phyloP scores from a whole-genome alignment of 2,797 vertebrate genomes.

The Emys orbicularis region DNA sequence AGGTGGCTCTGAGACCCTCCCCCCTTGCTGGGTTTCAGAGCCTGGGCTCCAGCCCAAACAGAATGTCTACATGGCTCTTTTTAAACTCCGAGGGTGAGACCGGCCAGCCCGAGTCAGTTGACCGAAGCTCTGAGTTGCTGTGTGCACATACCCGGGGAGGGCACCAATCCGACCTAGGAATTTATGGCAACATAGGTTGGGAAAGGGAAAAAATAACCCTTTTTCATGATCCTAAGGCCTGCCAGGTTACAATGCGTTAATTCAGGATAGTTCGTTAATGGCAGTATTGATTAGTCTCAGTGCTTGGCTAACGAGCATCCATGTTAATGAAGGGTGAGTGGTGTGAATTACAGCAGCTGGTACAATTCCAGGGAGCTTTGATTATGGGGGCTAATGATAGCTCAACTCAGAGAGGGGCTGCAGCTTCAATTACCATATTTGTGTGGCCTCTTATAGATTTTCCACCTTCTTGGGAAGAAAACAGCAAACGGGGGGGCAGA shows the following conservation, averaged over 20 bases:
- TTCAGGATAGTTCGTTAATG: conserved; percentile 79
- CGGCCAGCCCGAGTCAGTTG: too few relatives aligned
- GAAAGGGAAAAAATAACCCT: background rate
- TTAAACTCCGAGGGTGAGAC: too few relatives aligned
- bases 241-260: conserved; percentile 75
- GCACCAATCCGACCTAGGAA: too few relatives aligned
- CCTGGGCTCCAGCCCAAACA: too few relatives aligned
- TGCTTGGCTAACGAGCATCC: conserved; percentile 77
- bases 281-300: conserved; percentile 82
- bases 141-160: background rate
- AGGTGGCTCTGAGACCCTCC: too few relatives aligned
- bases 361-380: background rate
- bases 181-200: too few relatives aligned
- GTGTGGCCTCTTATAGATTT: background rate
- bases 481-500: background rate
- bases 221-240: background rate
- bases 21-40: too few relatives aligned
- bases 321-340: conserved; percentile 70
- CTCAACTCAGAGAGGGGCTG: background rate
- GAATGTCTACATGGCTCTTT: background rate
- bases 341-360: conserved; percentile 38
- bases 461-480: background rate
- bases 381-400: fast-evolving
- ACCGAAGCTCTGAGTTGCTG: background rate
- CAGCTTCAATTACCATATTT: background rate